phyloP scores from a whole-genome alignment of 2,888 invertebrate species.

The Phyllotreta striolata region DNA sequence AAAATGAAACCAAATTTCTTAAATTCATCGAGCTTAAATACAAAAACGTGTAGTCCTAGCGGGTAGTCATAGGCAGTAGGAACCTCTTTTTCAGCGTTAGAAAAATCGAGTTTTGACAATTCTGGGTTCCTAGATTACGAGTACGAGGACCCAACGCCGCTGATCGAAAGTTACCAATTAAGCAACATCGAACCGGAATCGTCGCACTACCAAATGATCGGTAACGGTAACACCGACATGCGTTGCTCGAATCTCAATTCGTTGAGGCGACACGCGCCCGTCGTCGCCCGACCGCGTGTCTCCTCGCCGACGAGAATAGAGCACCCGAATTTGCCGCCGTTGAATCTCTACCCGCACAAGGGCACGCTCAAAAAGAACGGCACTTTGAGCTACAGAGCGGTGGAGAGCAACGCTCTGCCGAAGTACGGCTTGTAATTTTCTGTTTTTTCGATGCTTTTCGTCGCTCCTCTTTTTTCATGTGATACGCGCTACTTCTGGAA shows the following conservation, averaged over 20 bases:
- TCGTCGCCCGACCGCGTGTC: slow-evolving; percentile 69
- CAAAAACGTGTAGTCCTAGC: slow-evolving; percentile 19
- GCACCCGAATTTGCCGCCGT: slow-evolving; percentile 80
- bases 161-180: slow-evolving; percentile 76
- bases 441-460: slow-evolving; percentile 15
- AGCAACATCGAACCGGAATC: slow-evolving; percentile 67
- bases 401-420: slow-evolving; percentile 51
- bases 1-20: neutral
- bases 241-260: slow-evolving; percentile 61
- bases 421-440: slow-evolving; percentile 52
- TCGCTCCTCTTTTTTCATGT: slow-evolving; percentile 20
- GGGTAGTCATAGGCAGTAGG: slow-evolving; percentile 34
- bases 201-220: slow-evolving; percentile 57
- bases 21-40: neutral
- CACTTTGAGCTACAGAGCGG: slow-evolving; percentile 50
- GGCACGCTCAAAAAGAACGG: slow-evolving; percentile 49
- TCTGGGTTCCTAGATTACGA: slow-evolving; percentile 81
- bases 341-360: slow-evolving; percentile 70
- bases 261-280: slow-evolving; percentile 59
- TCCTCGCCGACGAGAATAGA: slow-evolving; percentile 85
- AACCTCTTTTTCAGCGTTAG: slow-evolving; percentile 36
- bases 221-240: slow-evolving; percentile 58
- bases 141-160: slow-evolving; percentile 79
- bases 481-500: slow-evolving; percentile 17
- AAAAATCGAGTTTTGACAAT: slow-evolving; percentile 69